These are phyloP conservation scores for Drosophila sturtevanti DNA, from an alignment of 1,140 invertebrate species.

Conservation along the genomic window DNA sequence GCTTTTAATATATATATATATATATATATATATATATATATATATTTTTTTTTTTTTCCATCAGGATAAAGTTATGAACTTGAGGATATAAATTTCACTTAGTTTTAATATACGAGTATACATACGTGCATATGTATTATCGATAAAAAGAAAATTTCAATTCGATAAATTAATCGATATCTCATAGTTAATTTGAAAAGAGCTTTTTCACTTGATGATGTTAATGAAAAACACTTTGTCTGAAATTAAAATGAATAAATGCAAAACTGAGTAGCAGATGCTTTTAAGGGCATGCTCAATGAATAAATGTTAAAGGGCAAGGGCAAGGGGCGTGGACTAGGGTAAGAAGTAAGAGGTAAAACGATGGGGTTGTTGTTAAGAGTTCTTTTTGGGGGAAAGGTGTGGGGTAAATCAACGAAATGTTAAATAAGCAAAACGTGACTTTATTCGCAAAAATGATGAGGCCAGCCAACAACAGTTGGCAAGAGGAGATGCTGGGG, in stretches of 20 bases:
- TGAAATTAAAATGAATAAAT: constrained; percentile 50
- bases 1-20: too few species aligned
- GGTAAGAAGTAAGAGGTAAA: background rate
- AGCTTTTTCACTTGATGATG: background rate
- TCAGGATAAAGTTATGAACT: too few species aligned
- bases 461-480: constrained; percentile 30
- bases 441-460: constrained; percentile 76
- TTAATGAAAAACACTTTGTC: background rate
- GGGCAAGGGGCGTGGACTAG: background rate
- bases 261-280: constrained; percentile 45
- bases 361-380: too few species aligned
- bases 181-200: background rate
- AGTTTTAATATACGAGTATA: too few species aligned
- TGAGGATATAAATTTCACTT: too few species aligned
- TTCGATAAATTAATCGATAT: background rate
- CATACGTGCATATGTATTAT: too few species aligned
- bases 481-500: background rate
- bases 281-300: constrained; percentile 30
- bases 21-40: too few species aligned
- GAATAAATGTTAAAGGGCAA: background rate
- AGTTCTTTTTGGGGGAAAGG: too few species aligned
- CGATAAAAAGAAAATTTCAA: background rate
- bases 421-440: constrained; percentile 80
- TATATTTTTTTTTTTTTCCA: too few species aligned
- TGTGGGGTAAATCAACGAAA: constrained; percentile 65